Conservation (phyloP, 2,113 vertebrate species). For the Lipophrys pholis region DNA sequence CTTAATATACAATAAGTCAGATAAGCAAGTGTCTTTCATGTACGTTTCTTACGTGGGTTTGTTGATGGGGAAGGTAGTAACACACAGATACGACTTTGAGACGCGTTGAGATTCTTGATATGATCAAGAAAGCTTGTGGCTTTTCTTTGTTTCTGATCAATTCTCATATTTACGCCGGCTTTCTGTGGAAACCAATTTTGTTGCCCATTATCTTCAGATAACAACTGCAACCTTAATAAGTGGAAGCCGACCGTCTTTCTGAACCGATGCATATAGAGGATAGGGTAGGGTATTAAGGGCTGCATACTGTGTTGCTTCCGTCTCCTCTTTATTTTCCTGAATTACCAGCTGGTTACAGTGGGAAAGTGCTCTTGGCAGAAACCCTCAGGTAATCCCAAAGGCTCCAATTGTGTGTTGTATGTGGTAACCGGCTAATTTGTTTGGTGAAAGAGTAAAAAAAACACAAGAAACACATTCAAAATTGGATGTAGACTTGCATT, state of each 20-base stretch:
- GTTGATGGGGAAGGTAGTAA: too few species aligned
- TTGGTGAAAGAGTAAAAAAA: neutral
- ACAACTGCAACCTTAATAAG: neutral
- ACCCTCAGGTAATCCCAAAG: neutral
- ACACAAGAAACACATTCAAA: neutral
- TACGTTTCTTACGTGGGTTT: neutral
- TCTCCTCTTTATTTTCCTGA: neutral
- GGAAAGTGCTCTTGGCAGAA: neutral
- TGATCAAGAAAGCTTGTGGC: too few species aligned
- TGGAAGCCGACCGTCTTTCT: neutral
- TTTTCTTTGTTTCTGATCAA: neutral
- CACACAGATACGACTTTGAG: too few species aligned
- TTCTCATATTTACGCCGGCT: neutral
- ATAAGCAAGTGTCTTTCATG: neutral
- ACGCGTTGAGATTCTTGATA: too few species aligned
- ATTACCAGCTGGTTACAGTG: neutral
- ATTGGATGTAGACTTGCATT: neutral
- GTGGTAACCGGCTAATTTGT: neutral
- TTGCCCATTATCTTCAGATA: conserved; percentile 3
- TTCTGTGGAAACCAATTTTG: neutral
- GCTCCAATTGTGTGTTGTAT: neutral
- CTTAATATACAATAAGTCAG: neutral
- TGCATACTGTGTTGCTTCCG: neutral
- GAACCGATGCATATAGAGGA: neutral
- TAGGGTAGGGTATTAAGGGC: neutral